These are phyloP conservation scores for Lacerta agilis DNA, from an alignment of 2,797 vertebrate genomes.

Conservation along the genomic window DNA sequence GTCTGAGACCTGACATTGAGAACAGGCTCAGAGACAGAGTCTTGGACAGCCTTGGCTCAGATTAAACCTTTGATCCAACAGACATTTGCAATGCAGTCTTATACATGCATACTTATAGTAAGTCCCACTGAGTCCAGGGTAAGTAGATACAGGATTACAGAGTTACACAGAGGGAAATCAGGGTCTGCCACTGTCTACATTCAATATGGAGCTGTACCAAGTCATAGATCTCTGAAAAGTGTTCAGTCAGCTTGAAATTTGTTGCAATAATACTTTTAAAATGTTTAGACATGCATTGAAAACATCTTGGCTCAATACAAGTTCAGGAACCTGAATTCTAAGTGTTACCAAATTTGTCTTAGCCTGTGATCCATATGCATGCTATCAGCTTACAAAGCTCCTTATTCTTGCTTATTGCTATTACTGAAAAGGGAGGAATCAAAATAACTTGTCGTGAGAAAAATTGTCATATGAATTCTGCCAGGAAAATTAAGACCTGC, in stretches of 20 bases:
- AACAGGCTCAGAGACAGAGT: not conserved
- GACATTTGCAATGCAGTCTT: not conserved
- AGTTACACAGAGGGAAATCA: not conserved
- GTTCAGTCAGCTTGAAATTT: not conserved
- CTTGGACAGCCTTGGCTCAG: not conserved
- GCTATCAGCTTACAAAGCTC: not conserved
- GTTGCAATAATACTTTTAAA: not conserved
- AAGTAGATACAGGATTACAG: too few species aligned
- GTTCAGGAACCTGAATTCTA: not conserved
- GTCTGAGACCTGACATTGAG: not conserved
- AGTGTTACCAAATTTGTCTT: not conserved
- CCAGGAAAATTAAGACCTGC: conserved; percentile 16
- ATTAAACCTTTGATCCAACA: not conserved
- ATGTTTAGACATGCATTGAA: not conserved
- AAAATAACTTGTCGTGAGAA: not conserved
- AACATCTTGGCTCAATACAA: not conserved
- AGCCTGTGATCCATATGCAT: not conserved
- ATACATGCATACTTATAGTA: too few species aligned
- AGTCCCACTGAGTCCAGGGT: too few species aligned
- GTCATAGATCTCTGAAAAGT: too few species aligned
- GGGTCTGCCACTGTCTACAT: not conserved
- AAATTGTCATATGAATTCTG: not conserved
- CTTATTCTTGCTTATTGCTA: not conserved
- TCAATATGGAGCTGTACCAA: not conserved
- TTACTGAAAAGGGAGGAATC: not conserved